Evolutionary conservation across 1,140 invertebrate species (phyloP), one percentile per base, ranked within the genome.

Genomic region (Lordiphosa stackelbergi): DNA sequence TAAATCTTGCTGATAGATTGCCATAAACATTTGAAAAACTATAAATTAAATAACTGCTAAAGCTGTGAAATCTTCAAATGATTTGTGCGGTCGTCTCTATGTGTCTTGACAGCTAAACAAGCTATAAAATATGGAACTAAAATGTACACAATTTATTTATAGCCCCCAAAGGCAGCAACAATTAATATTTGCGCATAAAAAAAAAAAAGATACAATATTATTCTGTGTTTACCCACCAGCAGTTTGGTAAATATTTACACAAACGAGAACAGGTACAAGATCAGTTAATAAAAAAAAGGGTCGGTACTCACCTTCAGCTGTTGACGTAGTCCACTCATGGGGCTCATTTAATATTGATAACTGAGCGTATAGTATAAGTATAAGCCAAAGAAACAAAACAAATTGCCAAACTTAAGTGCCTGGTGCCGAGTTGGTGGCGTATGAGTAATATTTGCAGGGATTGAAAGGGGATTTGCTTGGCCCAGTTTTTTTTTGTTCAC

Each of bases 251-350:
- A 81, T 81, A 81, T 81, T 81, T 83, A 69, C 69, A 68, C 68
- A 81, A 68, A 48, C 74, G 70, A 36, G 53, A 53, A 40, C 45
- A 48, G 40, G 62, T 46, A 48, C 31, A 55, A 48, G 35, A 40
- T 48, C 47, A 49, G 40, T 47, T 47, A 42, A 24, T 58, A 48
- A 40, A n/a, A 11, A 24, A 19, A 35, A 24, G 37, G 41, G 36
- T 22, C 6, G n/a, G 11, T 64, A 85, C 78, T 86, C 52, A 86
- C 85, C 85, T 86, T 86, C 24, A 86, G 71, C 59, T 86, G 85
- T 37, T 86, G 85, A 41, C 85, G 85, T 56, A 86, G 75, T 69
- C 85, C 85, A 45, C 85, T 86, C 85, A 86, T 86, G 40, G 85
- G 79, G 85, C 85, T 86, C 85, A 86, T 86, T 86, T 66, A 85